Evolutionary conservation across 2,113 vertebrate genomes (phyloP), one percentile per base, ranked within the genome.

Genomic region (Oceanites oceanicus): DNA sequence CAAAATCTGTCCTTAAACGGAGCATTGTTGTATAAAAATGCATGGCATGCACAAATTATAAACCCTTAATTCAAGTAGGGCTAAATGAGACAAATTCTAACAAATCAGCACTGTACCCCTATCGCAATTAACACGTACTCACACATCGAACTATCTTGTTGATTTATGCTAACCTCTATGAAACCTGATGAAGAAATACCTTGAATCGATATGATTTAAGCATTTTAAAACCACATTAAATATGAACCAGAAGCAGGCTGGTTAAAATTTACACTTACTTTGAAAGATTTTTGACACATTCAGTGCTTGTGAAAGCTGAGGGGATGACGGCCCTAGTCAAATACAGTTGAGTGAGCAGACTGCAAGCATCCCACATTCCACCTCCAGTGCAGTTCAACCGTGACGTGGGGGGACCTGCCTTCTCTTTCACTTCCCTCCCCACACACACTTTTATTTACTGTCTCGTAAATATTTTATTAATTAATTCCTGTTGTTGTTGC

Each of bases 301-400:
- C 98, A 96, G 92, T 96, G 98, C 97, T 96, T 97, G 97, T 98
- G 98, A 98, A 97, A 97, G 97, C 98, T 98, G 97, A 98, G 98
- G 94, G 96, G 97, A 98, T 98, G 98, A 98, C 98, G 98, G 98
- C 98, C 97, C 97, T 96, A 98, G 98, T 98, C 98, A 98, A 98
- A 98, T 98, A 98, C 98, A 98, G 98, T 98, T 98, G 98, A 98
- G 97, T 98, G 98, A 98, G 98, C 98, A 98, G 98, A 93, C 97
- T 97, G 97, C 97, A 93, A 96, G 97, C 92, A 97, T 97, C 96
- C 97, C 94, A 97, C 93, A 92, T 98, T 97, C 98, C 98, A 98
- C 97, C 98, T 98, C 95, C 96, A 95, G 96, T 96, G 97, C 98
- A 98, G 98, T 97, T 98, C 98, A 98, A 98, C 98, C 98, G 97